Conservation (phyloP, 2,888 invertebrate genomes). For the Sinodicranocentrus sp. region DNA sequence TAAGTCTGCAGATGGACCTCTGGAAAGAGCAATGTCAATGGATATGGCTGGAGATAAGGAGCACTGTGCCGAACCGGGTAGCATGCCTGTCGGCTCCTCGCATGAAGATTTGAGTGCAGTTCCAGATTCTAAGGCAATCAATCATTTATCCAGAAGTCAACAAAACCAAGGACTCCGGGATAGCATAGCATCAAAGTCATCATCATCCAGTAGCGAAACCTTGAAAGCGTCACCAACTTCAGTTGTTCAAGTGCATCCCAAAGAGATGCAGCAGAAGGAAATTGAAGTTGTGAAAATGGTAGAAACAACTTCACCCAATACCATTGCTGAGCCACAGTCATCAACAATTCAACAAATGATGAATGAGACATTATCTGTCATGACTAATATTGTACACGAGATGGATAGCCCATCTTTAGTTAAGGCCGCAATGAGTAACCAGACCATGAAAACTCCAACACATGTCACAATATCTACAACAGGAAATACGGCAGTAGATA, state of each 20-base stretch:
- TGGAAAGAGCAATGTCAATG: conserved; percentile 88
- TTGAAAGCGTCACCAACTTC: conserved; percentile 72
- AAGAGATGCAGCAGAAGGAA: conserved; percentile 37
- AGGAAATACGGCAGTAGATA: conserved; percentile 55
- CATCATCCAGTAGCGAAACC: conserved; percentile 73
- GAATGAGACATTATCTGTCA: conserved; percentile 73
- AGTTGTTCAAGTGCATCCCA: conserved; percentile 71
- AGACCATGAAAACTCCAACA: not conserved
- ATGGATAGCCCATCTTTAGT: conserved; percentile 69
- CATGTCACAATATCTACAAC: conserved; percentile 60
- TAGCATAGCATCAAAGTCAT: conserved; percentile 63
- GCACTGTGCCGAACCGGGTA: conserved; percentile 77
- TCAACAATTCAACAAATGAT: conserved; percentile 72
- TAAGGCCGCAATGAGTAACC: conserved; percentile 42
- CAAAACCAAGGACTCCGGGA: conserved; percentile 34
- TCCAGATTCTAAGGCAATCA: conserved; percentile 79
- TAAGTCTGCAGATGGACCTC: conserved; percentile 72
- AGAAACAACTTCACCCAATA: conserved; percentile 36
- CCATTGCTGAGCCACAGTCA: conserved; percentile 32
- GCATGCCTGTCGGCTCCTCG: conserved; percentile 80
- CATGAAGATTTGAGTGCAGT: conserved; percentile 82
- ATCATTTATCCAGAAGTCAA: conserved; percentile 52
- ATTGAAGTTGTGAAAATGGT: conserved; percentile 37
- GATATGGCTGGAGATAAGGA: conserved; percentile 83
- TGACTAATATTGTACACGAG: conserved; percentile 72